Evolutionary conservation across 2,888 invertebrate genomes (phyloP).

Genomic region (Campoletis raptor): DNA sequence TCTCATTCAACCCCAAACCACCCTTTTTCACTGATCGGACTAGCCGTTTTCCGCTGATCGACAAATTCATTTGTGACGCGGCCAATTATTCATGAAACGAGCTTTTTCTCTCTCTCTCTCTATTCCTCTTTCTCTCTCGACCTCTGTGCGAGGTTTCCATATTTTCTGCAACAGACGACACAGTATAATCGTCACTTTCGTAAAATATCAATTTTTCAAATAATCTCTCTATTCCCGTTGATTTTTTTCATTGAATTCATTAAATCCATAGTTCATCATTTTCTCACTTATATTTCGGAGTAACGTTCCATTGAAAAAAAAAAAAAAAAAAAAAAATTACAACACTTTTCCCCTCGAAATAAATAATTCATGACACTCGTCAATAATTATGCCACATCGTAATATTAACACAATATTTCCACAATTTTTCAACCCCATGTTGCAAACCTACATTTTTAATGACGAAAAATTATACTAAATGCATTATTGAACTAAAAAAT

Average conservation of each 20-base stretch:
- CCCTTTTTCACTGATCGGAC: slow-evolving; percentile 64
- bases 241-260: slow-evolving; percentile 21
- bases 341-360: background rate
- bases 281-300: background rate
- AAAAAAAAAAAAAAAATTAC: background rate
- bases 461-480: background rate
- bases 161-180: slow-evolving; percentile 66
- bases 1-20: slow-evolving; percentile 9
- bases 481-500: background rate
- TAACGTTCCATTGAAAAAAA: background rate
- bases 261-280: background rate
- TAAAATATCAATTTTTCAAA: slow-evolving; percentile 67
- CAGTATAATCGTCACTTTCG: slow-evolving; percentile 71
- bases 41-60: slow-evolving; percentile 78
- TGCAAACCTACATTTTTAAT: background rate
- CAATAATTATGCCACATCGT: background rate
- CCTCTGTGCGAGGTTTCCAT: slow-evolving; percentile 51
- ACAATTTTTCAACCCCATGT: background rate
- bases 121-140: slow-evolving; percentile 28
- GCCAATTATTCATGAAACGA: slow-evolving; percentile 81
- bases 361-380: background rate
- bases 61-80: slow-evolving; percentile 82
- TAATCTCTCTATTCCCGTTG: background rate
- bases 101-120: slow-evolving; percentile 60
- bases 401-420: background rate